phyloP scores from a whole-genome alignment of 2,113 vertebrate species.

The Rhadina sibilatrix region DNA sequence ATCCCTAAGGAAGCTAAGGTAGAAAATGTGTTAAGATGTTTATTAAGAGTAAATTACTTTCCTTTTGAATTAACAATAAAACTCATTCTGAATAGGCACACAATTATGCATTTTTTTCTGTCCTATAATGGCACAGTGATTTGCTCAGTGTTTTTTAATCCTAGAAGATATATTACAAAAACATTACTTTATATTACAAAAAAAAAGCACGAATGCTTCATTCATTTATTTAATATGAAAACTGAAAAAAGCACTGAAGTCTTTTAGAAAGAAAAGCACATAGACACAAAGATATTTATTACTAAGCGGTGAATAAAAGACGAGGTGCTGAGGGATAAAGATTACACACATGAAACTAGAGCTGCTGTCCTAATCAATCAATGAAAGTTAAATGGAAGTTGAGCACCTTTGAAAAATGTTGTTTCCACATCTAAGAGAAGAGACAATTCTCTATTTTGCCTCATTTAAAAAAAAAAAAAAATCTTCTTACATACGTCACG shows the following conservation, averaged over 20 bases:
- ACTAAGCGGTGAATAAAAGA: not conserved
- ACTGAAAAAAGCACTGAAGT: not conserved
- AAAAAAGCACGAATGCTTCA: not conserved
- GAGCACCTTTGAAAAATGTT: not conserved
- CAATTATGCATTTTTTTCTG: not conserved
- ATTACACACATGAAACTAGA: not conserved
- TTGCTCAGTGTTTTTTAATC: not conserved
- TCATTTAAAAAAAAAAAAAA: not conserved
- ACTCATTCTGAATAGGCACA: not conserved
- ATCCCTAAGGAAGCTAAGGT: not conserved
- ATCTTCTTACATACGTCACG: not conserved
- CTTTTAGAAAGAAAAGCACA: not conserved
- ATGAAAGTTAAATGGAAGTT: not conserved
- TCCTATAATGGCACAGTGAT: not conserved
- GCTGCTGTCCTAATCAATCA: constrained; percentile 6
- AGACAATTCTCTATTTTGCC: not conserved
- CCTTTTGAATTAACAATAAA: not conserved
- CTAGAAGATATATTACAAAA: not conserved
- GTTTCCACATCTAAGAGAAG: not conserved
- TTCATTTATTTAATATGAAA: not conserved
- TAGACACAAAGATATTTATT: not conserved
- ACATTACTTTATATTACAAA: not conserved
- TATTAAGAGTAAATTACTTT: not conserved
- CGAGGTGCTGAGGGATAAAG: not conserved
- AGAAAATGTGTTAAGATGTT: not conserved